Evolutionary conservation across 2,797 vertebrate genomes (phyloP), one percentile per base, ranked within the genome.

Genomic region (Merluccius polli): DNA sequence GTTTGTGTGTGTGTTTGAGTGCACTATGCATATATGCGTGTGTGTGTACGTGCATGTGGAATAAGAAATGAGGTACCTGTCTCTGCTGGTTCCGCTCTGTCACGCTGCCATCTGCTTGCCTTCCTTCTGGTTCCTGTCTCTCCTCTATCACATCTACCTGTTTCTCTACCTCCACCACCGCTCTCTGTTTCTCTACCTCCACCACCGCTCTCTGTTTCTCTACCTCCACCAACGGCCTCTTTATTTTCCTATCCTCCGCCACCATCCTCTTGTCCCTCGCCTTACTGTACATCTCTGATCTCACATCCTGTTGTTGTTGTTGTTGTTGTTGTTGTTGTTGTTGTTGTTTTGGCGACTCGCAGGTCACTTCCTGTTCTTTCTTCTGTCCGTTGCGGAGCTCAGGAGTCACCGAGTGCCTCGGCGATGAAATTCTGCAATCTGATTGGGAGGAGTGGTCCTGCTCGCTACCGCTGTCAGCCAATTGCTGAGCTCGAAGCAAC

Each of bases 51-150:
- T 21, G 44, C 6, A 21, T 21, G 44, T 48, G 44, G 16, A 48
- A 48, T 48, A 48, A 48, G 44, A 4, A 2, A 67, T 7, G 15
- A 31, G 21, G 5, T 38, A 93, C 92, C 89, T 90, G 84, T 35
- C 12, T 85, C 70, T 72, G 79, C 52, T 27, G 63, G 0, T 69
- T 65, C 48, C n/a, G n/a, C n/a, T 92, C 89, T 21, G 36, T 82
- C 0, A 76, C 0, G 0, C 5, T 48, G 0, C 73, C 21, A 18
- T 87, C 88, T 29, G 83, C 82, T 7, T 82, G 87, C 1, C 73
- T 78, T 3, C 90, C 91, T 67, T 90, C 87, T 3, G 88, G 91
- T 27, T 85, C 85, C 78, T 73, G 81, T 33, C 86, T 83, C 24
- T 83, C 72, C 70, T 87, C 81, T 24, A 69, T 82, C 31, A 72